phyloP scores from a whole-genome alignment of 2,113 vertebrate genomes.

The Cottus gobio region DNA sequence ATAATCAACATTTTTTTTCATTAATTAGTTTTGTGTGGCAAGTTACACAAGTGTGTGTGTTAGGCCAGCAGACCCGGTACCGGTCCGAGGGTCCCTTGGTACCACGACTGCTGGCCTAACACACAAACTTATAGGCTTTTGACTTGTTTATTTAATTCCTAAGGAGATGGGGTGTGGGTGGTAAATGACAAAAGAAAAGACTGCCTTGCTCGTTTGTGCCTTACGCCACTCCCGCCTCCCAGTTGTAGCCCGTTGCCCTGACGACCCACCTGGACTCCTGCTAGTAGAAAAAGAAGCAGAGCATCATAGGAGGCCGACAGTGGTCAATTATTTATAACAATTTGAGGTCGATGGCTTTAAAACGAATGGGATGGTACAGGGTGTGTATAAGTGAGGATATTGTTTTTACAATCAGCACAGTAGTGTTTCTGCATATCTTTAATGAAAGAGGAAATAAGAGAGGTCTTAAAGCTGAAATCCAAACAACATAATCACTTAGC shows the following conservation, averaged over 20 bases:
- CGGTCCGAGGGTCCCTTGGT: no score
- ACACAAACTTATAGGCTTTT: no score
- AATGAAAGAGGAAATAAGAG: constrained; percentile 2
- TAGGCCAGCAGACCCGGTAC: no score
- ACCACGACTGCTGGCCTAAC: no score
- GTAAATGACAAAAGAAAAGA: not conserved
- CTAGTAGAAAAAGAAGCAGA: not conserved
- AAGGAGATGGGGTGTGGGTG: not conserved
- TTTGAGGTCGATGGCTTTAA: not conserved
- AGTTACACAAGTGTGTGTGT: no score
- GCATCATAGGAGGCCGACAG: not conserved
- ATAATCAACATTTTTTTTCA: no score
- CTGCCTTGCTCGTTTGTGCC: not conserved
- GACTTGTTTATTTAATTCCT: not conserved
- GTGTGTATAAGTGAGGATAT: not conserved
- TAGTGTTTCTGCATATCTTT: not conserved
- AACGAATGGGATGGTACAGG: not conserved
- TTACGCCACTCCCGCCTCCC: not conserved
- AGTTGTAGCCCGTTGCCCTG: not conserved
- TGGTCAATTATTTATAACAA: not conserved
- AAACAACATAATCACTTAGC: constrained; percentile 24
- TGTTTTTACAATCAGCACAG: not conserved
- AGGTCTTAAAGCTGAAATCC: constrained; percentile 23
- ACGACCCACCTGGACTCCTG: not conserved
- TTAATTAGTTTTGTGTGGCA: no score